Percentiles rank a stretch among this genome's conserved stretches.
phyloP scores from a whole-genome alignment of 2,888 invertebrate species.

The Rutpela maculata region DNA sequence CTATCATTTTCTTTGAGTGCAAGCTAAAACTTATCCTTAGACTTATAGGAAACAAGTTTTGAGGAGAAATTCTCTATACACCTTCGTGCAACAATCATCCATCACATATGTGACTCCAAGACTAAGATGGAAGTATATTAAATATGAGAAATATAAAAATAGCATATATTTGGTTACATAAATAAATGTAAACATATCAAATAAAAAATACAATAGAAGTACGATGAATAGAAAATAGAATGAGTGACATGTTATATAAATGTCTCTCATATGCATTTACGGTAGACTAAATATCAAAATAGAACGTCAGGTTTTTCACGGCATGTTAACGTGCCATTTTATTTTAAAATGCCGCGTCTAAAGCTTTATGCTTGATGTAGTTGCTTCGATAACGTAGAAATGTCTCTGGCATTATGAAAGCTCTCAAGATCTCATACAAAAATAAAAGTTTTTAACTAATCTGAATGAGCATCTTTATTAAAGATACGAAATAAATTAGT shows the following conservation, averaged over 20 bases:
- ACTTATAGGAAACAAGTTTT: too few relatives aligned
- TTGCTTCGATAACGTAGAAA: neutral
- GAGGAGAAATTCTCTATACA: too few relatives aligned
- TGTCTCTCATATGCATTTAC: neutral
- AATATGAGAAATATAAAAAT: too few relatives aligned
- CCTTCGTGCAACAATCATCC: too few relatives aligned
- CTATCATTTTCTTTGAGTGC: too few relatives aligned
- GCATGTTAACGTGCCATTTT: neutral
- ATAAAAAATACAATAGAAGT: too few relatives aligned
- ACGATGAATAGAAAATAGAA: too few relatives aligned
- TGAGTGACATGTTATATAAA: neutral
- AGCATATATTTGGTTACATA: too few relatives aligned
- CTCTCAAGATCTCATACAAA: neutral
- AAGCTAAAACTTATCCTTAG: too few relatives aligned
- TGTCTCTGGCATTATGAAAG: neutral
- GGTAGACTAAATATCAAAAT: neutral
- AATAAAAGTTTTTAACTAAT: neutral
- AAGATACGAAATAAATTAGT: conserved; percentile 8
- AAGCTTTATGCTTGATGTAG: neutral
- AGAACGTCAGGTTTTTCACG: neutral
- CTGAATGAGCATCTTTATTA: neutral
- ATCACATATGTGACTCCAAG: too few relatives aligned
- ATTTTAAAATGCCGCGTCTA: neutral
- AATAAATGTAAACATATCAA: too few relatives aligned
- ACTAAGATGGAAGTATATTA: too few relatives aligned